A percentile compares a stretch with the other conserved stretches of the same genome.
Evolutionary conservation across 2,113 vertebrate species (phyloP).

Genomic region (Myocastor coypus): DNA sequence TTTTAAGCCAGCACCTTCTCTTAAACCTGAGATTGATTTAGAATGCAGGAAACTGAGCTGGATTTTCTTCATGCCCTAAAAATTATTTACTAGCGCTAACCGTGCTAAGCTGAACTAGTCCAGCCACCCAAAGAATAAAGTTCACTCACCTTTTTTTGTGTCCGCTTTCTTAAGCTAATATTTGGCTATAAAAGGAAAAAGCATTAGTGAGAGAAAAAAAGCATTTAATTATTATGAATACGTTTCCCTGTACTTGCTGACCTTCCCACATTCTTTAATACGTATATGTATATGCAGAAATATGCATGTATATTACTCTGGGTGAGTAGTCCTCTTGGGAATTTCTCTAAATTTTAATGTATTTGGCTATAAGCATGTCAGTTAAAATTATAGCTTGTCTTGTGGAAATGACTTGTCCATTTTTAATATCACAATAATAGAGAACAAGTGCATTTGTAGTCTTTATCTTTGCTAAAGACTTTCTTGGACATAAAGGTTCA

Average conservation of each 20-base stretch:
- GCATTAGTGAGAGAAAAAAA: slow-evolving; percentile 60
- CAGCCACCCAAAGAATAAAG: slow-evolving; percentile 29
- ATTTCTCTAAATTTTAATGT: slow-evolving; percentile 79
- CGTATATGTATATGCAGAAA: slow-evolving; percentile 68
- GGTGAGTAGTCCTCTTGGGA: slow-evolving; percentile 63
- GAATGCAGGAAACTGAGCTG: slow-evolving; percentile 77
- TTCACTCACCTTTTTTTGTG: slow-evolving; percentile 28
- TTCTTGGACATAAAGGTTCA: slow-evolving; percentile 41
- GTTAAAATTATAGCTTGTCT: slow-evolving; percentile 71
- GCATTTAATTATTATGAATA: slow-evolving; percentile 77
- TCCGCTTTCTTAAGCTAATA: slow-evolving; percentile 58
- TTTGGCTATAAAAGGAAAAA: slow-evolving; percentile 23
- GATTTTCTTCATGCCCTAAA: slow-evolving; percentile 71
- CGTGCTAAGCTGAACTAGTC: background rate
- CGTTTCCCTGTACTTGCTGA: slow-evolving; percentile 73
- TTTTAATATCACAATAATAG: slow-evolving; percentile 60
- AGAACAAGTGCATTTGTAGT: slow-evolving; percentile 31
- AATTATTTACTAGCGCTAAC: slow-evolving; percentile 69
- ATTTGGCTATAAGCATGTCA: slow-evolving; percentile 74
- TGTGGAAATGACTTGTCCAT: slow-evolving; percentile 66
- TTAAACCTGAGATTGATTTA: slow-evolving; percentile 90
- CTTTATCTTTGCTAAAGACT: background rate
- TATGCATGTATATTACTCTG: slow-evolving; percentile 63
- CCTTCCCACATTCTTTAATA: slow-evolving; percentile 69
- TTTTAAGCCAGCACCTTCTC: slow-evolving; percentile 89